Conservation (phyloP, 35 echinoderm and acorn worm species). For the Acanthaster planci region DNA sequence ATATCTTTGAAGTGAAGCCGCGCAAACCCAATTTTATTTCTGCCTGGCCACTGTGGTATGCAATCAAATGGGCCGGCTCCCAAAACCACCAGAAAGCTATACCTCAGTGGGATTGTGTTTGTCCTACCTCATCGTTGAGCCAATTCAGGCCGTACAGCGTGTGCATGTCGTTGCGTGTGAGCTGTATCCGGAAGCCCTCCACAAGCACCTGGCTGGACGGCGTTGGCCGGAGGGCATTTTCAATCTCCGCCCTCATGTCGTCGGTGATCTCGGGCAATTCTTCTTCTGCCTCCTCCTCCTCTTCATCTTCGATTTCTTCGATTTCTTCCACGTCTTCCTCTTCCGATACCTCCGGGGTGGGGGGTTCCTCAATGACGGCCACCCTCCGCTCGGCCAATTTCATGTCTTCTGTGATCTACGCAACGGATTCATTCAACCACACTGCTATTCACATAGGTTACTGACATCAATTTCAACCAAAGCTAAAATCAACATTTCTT, state of each 20-base stretch:
- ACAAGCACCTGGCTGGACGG: constrained; percentile 54
- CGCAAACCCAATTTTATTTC: too few species aligned
- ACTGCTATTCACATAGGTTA: too few species aligned
- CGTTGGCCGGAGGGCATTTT: constrained; percentile 50
- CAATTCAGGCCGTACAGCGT: constrained; percentile 89
- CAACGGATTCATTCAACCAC: too few species aligned
- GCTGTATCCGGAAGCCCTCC: constrained; percentile 45
- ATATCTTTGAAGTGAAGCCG: too few species aligned
- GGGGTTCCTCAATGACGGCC: constrained; percentile 33
- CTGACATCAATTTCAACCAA: too few species aligned
- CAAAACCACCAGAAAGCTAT: too few species aligned
- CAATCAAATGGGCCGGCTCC: too few species aligned
- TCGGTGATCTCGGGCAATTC: constrained; percentile 61
- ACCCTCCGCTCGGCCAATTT: constrained; percentile 12
- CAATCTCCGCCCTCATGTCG: constrained; percentile 85
- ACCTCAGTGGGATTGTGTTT: not conserved
- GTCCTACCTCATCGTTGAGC: constrained; percentile 94
- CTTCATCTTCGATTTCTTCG: constrained; percentile 23
- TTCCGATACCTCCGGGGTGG: constrained; percentile 24
- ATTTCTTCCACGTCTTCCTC: constrained; percentile 45
- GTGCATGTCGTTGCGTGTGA: constrained; percentile 75
- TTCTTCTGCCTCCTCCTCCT: constrained; percentile 63
- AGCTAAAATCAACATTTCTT: too few species aligned
- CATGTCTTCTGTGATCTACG: constrained; percentile 50
- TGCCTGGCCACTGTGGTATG: too few species aligned